phyloP scores from a whole-genome alignment of 2,113 vertebrate genomes.

The Cynocephalus volans region DNA sequence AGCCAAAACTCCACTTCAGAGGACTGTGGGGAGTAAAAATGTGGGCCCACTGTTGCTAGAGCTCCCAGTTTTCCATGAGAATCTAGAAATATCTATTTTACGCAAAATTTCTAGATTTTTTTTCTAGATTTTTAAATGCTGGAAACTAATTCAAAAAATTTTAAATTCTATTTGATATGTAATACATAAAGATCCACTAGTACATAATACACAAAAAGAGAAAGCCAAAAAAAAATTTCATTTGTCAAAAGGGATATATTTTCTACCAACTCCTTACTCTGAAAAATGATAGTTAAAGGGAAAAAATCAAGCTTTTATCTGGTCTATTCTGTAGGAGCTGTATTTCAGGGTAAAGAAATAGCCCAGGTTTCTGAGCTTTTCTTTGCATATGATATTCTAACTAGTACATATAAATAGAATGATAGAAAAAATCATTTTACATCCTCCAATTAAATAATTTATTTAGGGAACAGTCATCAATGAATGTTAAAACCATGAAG shows the following conservation, averaged over 20 bases:
- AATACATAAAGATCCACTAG: not conserved
- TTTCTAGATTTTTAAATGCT: not conserved
- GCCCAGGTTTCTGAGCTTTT: not conserved
- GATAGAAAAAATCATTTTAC: not conserved
- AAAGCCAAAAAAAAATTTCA: not conserved
- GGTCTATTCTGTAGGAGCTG: not conserved
- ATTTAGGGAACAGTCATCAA: not conserved
- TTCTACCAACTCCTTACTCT: not conserved
- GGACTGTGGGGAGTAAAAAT: fast-evolving
- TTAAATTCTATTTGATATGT: not conserved
- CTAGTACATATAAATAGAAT: not conserved
- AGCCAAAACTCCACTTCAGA: not conserved
- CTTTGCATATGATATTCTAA: not conserved
- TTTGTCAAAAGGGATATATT: not conserved
- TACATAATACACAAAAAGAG: not conserved
- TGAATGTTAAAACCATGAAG: not conserved
- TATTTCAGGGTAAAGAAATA: slow-evolving; percentile 16
- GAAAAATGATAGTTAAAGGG: not conserved
- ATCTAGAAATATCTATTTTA: not conserved
- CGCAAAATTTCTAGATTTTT: not conserved
- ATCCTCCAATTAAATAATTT: not conserved
- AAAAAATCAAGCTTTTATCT: not conserved
- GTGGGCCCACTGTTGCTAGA: fast-evolving
- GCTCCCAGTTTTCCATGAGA: not conserved
- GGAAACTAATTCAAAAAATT: not conserved